Base-by-base conservation (phyloP, 2,888 invertebrate species). In the Allophyes oxyacanthae region DNA sequence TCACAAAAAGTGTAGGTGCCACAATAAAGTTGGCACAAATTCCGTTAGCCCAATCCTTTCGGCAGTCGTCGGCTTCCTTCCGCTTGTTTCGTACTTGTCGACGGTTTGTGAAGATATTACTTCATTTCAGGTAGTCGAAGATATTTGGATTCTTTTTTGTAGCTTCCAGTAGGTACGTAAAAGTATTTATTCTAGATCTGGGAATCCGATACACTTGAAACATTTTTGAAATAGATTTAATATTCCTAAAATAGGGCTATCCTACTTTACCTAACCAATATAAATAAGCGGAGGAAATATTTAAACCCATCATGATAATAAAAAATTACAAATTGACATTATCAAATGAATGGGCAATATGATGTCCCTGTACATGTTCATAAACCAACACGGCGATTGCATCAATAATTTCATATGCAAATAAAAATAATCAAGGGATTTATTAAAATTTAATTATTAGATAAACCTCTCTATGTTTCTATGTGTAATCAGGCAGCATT, bases 11-110 rank as follows among this genome's bases (percentile, higher is more conserved):
- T 15, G 33, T 14, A 6, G 26, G 14, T 26, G 11, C 33, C 26
- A 55, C 55, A 67, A 58, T 50, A 68, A 44, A 64, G 38, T 51
- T 54, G 37, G 34, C 46, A 54, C 53, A 59, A n/a, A 60, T 68
- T 45, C 48, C 8, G 14, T 57, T 62, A 48, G 40, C 37, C 28
- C 53, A 60, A 54, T 56, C 53, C 50, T 48, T 56, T 58, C 36
- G 25, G 25, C 38, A 57, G 33, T 53, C 42, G 34, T 42, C 38
- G 61, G 54, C 45, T 66, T 64, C 60, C 62, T 56, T 56, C 64
- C 63, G 51, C 37, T 56, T 54, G 52, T 51, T 59, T 53, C 46
- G 11, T 14, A 52, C 46, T 55, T 58, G 52, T 42, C 48, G 36
- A 41, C 13, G 14, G 37, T 34, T 51, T 53, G 43, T 49, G 52